Evolutionary conservation across 2,888 invertebrate species (phyloP), one percentile per base, ranked within the genome.

Genomic region (Lydus trimaculatus): DNA sequence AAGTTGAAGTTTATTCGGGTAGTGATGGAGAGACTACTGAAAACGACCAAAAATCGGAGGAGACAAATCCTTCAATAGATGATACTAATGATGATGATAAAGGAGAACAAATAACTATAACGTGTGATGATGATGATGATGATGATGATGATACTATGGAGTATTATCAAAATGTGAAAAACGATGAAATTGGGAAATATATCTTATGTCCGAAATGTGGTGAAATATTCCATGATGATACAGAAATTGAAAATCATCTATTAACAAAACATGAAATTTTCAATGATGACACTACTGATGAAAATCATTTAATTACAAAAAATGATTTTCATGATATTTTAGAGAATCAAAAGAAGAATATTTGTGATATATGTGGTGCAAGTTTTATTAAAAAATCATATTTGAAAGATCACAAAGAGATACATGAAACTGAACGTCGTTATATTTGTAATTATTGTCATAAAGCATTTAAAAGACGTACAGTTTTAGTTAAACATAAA

Each of bases 401-500:
- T 31, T 65, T 77, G 56, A 66, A 70, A 61, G 77, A 77, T 61
- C 77, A 77, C 52, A 69, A 67, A 56, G 70, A 76, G 23, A 74
- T 73, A 13, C 81, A 81, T 60, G 69, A 75, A 28, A 61, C 72
- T 28, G 76, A 76, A 64, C 76, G 73, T 58, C 72, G 73, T 11
- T 77, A 78, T 62, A 69, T 71, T 6, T 81, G 81, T 63, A 72
- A 76, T 58, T 76, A 74, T 61, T 81, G 81, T 67, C 75, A 75
- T 7, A 81, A 81, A 64, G 72, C 75, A 11, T 81, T 80, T 66
- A 75, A 77, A 43, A 73, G 79, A 31, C 70, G 80, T n/a, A 79
- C 80, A 1, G 78, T 78, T 56, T 69, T 80, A 43, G 70, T 74
- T 23, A 76, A 78, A 62, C 81, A 81, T 63, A 75, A 75, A 64